These are phyloP conservation scores for Sebastes cheni DNA, from an alignment of 2,797 vertebrate genomes.

Conservation along the genomic window DNA sequence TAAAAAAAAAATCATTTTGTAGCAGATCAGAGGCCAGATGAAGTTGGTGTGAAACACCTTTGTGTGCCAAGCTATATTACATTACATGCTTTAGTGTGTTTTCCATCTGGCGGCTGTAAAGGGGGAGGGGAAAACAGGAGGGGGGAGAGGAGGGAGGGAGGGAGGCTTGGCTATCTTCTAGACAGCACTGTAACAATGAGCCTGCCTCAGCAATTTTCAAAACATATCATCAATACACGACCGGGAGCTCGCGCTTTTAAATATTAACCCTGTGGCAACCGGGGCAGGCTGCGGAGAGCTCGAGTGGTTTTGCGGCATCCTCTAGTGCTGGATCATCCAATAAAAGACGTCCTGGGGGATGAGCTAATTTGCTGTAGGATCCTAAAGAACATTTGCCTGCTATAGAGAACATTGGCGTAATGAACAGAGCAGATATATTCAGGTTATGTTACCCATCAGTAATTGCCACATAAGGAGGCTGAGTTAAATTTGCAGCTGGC, in stretches of 20 bases:
- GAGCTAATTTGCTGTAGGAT: constrained; percentile 73
- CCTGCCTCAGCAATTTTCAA: constrained; percentile 82
- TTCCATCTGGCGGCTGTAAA: constrained; percentile 73
- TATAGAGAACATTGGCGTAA: constrained; percentile 59
- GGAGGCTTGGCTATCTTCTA: constrained; percentile 62
- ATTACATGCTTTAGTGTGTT: constrained; percentile 77
- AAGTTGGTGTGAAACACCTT: constrained; percentile 59
- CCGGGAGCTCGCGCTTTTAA: constrained; percentile 68
- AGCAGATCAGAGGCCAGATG: constrained; percentile 57
- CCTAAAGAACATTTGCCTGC: constrained; percentile 69
- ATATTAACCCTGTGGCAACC: constrained; percentile 75
- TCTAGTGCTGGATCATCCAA: constrained; percentile 66
- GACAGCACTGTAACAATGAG: constrained; percentile 75
- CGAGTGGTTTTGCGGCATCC: constrained; percentile 58
- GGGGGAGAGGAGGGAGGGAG: constrained; percentile 4
- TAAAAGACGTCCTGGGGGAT: constrained; percentile 67
- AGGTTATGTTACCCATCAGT: constrained; percentile 68
- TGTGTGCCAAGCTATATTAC: constrained; percentile 62
- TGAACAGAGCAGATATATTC: constrained; percentile 63
- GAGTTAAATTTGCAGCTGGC: constrained; percentile 73
- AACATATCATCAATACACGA: constrained; percentile 82
- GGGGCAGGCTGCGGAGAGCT: constrained; percentile 51
- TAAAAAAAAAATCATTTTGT: neutral
- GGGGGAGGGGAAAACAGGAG: constrained; percentile 12
- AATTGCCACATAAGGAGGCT: constrained; percentile 73